phyloP scores from a whole-genome alignment of 2,888 invertebrate species.

The Melanchra persicariae region DNA sequence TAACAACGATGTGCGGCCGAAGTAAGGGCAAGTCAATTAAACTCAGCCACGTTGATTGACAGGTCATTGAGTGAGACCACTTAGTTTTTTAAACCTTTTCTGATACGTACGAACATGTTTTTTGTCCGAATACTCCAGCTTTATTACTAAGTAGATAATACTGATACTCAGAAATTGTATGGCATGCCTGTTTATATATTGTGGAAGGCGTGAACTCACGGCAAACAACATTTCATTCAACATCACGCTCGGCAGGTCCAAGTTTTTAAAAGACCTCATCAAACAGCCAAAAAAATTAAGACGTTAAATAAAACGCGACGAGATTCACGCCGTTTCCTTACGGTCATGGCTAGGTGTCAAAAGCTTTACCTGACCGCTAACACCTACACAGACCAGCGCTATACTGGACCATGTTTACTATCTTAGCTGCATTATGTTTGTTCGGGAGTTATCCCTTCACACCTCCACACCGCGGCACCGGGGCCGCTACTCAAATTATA shows the following conservation, averaged over 20 bases:
- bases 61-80: conserved; percentile 70
- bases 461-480: conserved; percentile 79
- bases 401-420: conserved; percentile 82
- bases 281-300: conserved; percentile 82
- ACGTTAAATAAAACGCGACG: conserved; percentile 86
- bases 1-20: conserved; percentile 59
- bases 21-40: conserved; percentile 73
- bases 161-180: conserved; percentile 57
- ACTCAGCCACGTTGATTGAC: conserved; percentile 73
- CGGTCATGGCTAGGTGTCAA: conserved; percentile 88
- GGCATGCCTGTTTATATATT: conserved; percentile 46
- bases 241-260: conserved; percentile 72
- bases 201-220: conserved; percentile 54
- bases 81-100: conserved; percentile 59
- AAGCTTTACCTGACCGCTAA: conserved; percentile 89
- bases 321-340: conserved; percentile 84
- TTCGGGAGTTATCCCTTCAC: conserved; percentile 89
- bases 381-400: conserved; percentile 83
- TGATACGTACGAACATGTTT: conserved; percentile 49
- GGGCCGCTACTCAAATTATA: conserved; percentile 86
- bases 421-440: conserved; percentile 85
- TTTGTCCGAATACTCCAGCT: conserved; percentile 55
- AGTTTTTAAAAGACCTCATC: conserved; percentile 75
- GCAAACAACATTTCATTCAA: conserved; percentile 73
- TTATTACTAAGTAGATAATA: conserved; percentile 44